Evolutionary conservation across 1,140 invertebrate genomes (phyloP), one percentile per base, ranked within the genome.

Genomic region (Halesus radiatus): DNA sequence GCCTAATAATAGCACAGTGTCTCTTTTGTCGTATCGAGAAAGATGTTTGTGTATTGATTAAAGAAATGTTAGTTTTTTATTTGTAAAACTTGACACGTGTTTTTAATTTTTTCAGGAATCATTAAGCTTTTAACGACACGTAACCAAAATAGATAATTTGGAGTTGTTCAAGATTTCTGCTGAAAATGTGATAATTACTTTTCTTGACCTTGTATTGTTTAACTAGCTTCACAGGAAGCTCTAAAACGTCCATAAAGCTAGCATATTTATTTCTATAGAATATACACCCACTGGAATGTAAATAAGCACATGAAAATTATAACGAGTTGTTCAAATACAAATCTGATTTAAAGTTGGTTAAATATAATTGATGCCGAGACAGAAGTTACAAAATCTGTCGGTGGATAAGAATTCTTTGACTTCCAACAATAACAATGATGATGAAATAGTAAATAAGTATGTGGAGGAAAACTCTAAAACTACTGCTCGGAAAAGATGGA

Each of bases 401-500:
- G 45, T 32, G 13, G 32, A 45, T 26, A 15, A 73, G 37, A 45
- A 53, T 50, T 68, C 18, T 26, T 62, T 60, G 18, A 22, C 29
- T 23, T 22, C 52, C 16, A 73, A 60, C n/a, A 78, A 78, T 70
- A 79, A 79, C 53, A 79, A 79, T 79, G 78, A 45, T 62, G 45
- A 80, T 29, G 76, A 75, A 81, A 58, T 75, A 66, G 50, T 68
- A 32, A 32, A 52, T 8, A 74, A 70, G 8, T 72, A 20, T 62
- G 62, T 53, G 22, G 26, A 76, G 20, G 74, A 60, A 15, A 70
- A 64, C 53, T 53, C 73, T 20, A 82, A 80, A 75, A 50, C 60
- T 22, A 74, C 56, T 10, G 94, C 94, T 4, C 89, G 93, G 73
- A 91, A 92, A 81, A 90, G 94, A 84, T 95, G 94, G 94, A 91